Base-by-base conservation (phyloP, 1,140 invertebrate species). In the Protaetia brevitarsis region DNA sequence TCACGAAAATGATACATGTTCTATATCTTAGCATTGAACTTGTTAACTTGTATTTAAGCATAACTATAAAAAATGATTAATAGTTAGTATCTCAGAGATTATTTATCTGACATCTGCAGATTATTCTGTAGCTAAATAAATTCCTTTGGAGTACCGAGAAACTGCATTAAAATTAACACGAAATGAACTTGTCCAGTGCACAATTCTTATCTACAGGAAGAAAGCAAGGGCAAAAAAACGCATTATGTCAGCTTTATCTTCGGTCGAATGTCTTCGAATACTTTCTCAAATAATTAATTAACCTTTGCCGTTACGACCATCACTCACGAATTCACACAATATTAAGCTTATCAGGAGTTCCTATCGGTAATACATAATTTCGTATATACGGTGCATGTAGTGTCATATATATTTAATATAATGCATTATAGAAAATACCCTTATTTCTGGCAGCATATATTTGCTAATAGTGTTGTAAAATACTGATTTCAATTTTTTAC, bases 271-370 rank as follows among this genome's bases (percentile, higher is more conserved):
- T 63, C 34, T 21, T 45, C 37, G 61, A 45, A 41, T 63, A 45
- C 45, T 37, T 45, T 63, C 61, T 63, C 28, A 63, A 63, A 63
- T 31, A 63, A 63, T 51, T 51, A 63, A 63, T 63, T 63, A 63
- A 63, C 45, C 34, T 41, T 23, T 26, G 11, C 21, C 5, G 61
- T 27, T 37, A 23, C 23, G 61, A 63, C 19, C 61, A 63, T 63
- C 61, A 63, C 31, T 63, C 61, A 41, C 26, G 10, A 63, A 63
- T 63, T 63, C 61, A 41, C 61, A 41, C 23, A 11, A 37, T 16
- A 37, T 37, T 37, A 10, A 13, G 16, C 10, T 37, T 37, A 37
- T 37, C 34, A 13, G 16, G 34, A 37, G 34, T 3, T 16, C 10
- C 16, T 10, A 37, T 11, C 34, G 16, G 34, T 37, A n/a, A n/a